phyloP scores from a whole-genome alignment of 2,888 invertebrate genomes.

The Xestia rhomboidea region DNA sequence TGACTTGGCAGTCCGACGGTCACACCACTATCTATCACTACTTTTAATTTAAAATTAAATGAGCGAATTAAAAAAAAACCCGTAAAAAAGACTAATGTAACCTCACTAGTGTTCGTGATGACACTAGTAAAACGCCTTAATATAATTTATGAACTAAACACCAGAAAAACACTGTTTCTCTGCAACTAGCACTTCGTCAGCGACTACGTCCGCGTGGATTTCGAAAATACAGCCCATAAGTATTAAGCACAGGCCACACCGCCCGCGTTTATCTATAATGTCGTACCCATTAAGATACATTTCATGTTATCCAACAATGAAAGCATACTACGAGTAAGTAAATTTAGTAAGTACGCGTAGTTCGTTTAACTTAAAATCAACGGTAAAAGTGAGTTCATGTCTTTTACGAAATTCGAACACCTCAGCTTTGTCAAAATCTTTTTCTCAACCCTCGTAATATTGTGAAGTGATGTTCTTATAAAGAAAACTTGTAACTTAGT shows the following conservation, averaged over 20 bases:
- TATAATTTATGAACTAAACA: not conserved
- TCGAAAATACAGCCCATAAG: no score
- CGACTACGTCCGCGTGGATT: no score
- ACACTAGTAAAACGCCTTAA: not conserved
- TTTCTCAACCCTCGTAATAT: constrained; percentile 21
- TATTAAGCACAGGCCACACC: no score
- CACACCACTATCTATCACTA: no score
- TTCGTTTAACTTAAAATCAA: not conserved
- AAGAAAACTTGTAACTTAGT: not conserved
- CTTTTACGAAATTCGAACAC: not conserved
- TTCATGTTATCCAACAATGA: not conserved
- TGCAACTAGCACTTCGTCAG: no score
- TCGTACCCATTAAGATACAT: no score
- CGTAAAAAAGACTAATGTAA: not conserved
- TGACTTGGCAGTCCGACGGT: no score
- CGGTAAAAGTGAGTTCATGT: not conserved
- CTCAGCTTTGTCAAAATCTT: constrained; percentile 4
- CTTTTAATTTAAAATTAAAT: constrained; percentile 6
- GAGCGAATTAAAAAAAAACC: not conserved
- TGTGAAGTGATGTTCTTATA: not conserved
- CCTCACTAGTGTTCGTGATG: not conserved
- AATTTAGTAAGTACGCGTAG: not conserved
- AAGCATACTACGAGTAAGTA: not conserved
- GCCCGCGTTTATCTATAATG: no score
- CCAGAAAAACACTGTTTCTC: no score